Evolutionary conservation across 2,113 vertebrate species (phyloP), one percentile per base, ranked within the genome.

Genomic region (Istiophorus platypterus): DNA sequence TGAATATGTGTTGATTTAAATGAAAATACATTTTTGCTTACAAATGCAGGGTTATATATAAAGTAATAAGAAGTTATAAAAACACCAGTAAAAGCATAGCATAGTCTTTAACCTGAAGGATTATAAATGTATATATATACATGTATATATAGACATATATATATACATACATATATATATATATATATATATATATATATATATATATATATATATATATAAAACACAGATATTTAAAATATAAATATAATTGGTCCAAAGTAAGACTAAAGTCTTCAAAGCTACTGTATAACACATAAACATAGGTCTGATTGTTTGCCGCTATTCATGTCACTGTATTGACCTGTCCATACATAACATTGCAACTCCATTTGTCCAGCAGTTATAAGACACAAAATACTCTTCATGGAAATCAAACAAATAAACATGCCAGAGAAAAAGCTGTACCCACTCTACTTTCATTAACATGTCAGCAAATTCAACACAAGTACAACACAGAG

Each of bases 311-410:
- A 74, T 67, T 84, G 11, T 76, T 52, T 66, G 39, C 22, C 62
- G 56, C 45, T 68, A 45, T 76, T 78, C 17, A 39, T 78, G 37
- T 84, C 31, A 70, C 29, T 77, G 22, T 49, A 65, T 73, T 89
- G 86, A 90, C 75, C 73, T 80, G 56, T 83, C 11, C 14, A 74
- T 72, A 76, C 58, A 73, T 54, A 76, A 82, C 62, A 76, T 22
- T 27, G 9, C 11, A 39, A 20, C 57, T 74, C 37, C 42, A 65
- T 59, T 73, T 59, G 7, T 69, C 47, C 72, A 73, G 72, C 41
- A 66, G 51, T 68, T 29, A 72, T 9, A 7, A 63, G 6, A 69
- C 34, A 71, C 64, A 77, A 81, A 39, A 75, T 29, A 54, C 20
- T 42, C 27, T 62, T 58, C 63, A 64, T 52, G 31, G 17, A 76